These are phyloP conservation scores for Euura lappo DNA, from an alignment of 1,140 invertebrate species.

Conservation along the genomic window DNA sequence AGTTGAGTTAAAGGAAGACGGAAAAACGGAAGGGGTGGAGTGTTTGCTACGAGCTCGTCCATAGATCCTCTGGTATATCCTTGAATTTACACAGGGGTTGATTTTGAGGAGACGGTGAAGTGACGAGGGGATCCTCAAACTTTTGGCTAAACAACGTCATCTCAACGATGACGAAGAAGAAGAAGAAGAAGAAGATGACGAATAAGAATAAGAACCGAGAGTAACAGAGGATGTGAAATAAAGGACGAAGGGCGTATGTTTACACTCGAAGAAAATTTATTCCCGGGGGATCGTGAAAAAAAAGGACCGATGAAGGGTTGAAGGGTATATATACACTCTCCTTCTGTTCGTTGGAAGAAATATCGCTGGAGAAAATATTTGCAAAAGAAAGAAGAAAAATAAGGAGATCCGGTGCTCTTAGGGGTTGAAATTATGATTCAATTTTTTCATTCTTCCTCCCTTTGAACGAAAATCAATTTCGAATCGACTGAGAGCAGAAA, in stretches of 20 bases:
- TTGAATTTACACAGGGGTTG: neutral
- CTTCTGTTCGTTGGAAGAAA: neutral
- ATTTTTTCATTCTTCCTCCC: neutral
- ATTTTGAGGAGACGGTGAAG: neutral
- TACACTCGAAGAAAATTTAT: neutral
- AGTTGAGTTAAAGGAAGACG: no score
- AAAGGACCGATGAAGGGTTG: neutral
- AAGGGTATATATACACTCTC: neutral
- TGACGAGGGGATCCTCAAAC: neutral
- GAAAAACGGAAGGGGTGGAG: neutral
- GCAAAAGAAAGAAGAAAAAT: neutral
- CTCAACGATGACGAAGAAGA: neutral
- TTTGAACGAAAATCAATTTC: neutral
- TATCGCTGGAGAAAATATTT: constrained; percentile 5
- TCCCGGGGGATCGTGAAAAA: neutral
- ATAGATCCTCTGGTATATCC: neutral
- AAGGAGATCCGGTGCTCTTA: neutral
- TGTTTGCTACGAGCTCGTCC: neutral
- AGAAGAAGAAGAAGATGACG: neutral
- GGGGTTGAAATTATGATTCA: neutral
- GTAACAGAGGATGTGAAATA: neutral
- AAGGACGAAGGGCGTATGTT: neutral
- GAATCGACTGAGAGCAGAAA: neutral
- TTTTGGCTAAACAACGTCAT: neutral
- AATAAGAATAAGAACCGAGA: neutral